phyloP scores from a whole-genome alignment of 35 echinoderm and acorn worm genomes.

The Patiria miniata region DNA sequence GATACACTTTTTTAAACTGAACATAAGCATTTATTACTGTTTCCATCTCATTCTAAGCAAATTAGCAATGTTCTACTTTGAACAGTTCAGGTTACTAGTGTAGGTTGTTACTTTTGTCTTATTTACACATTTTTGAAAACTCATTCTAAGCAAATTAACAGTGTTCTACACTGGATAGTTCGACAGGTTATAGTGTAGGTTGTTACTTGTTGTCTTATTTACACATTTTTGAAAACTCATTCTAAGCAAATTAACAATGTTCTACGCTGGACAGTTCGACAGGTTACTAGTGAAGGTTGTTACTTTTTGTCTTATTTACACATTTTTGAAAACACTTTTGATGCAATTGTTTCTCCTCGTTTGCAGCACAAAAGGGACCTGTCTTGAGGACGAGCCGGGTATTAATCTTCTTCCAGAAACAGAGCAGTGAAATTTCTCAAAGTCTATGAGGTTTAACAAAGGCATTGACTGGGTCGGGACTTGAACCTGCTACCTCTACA shows the following conservation, averaged over 20 bases:
- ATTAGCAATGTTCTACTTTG: background rate
- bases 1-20: background rate
- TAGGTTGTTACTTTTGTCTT: background rate
- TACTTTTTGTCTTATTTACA: background rate
- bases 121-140: too few relatives aligned
- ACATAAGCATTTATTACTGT: too few relatives aligned
- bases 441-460: too few relatives aligned
- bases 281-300: background rate
- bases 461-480: too few relatives aligned
- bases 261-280: background rate
- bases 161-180: background rate
- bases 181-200: background rate
- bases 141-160: background rate
- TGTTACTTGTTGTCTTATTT: too few relatives aligned
- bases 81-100: background rate
- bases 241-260: background rate
- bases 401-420: background rate
- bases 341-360: background rate
- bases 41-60: background rate
- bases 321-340: background rate
- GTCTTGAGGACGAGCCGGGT: background rate
- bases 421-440: background rate
- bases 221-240: background rate
- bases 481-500: too few relatives aligned
- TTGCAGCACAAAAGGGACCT: background rate